Base-by-base conservation (phyloP, 2,113 vertebrate genomes). In the Gallinago undulata region DNA sequence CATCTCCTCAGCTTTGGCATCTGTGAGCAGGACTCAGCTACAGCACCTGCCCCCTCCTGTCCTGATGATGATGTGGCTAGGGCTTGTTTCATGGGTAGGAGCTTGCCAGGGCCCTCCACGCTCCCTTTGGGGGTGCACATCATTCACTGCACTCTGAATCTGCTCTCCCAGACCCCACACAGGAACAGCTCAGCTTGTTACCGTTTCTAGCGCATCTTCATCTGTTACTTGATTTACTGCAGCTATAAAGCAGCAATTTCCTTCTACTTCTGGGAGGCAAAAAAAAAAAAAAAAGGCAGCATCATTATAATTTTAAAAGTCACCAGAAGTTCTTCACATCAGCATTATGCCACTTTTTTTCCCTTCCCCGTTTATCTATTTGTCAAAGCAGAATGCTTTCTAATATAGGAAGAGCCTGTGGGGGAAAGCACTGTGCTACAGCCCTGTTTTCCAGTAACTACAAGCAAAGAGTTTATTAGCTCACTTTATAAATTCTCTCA, bases 151-250 rank as follows among this genome's bases (percentile, higher is more conserved):
- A 90, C 27, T n/a, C 51, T 77, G 94, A 80, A 37, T 81, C 72
- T 84, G 41, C 47, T 63, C 10, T 77, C 55, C 43, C 18, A 21
- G 43, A 85, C 70, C 59, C 37, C 60, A 45, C 70, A 76, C 68
- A 55, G 68, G 57, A 90, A 70, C 83, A 92, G 31, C 79, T 94
- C 86, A 92, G 66, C 77, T 87, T 63, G 56, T 96, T 90, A 41
- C 76, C 56, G 50, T 92, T 95, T 95, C 83, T 67, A 94, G 64
- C 72, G 89, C 37, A 86, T 90, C 80, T 84, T 93, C 84, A 69
- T 84, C 89, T 74, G 76, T 76, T 83, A 37, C 83, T 93, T 93
- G 88, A 77, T 93, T 92, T 96, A 86, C 53, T 69, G 63, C 47
- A 82, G 88, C 79, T 76, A 79, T 80, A 80, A 90, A 94, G 43